phyloP scores from a whole-genome alignment of 2,888 invertebrate species.

The Lasioglossum lativentre region DNA sequence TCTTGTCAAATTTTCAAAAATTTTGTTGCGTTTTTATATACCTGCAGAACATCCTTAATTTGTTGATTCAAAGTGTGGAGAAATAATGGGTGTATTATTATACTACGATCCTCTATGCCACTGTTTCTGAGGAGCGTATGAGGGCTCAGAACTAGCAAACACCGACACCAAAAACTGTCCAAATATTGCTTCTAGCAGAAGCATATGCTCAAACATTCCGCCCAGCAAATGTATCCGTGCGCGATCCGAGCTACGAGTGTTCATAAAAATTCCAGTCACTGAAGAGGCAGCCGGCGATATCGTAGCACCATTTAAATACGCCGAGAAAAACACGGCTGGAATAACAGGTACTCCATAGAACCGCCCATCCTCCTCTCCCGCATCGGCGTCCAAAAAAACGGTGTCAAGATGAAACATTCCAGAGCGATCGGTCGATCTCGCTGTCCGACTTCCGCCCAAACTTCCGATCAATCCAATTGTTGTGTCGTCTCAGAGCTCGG shows the following conservation, averaged over 20 bases:
- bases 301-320: not conserved
- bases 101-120: too few relatives aligned
- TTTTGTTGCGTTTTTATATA: too few relatives aligned
- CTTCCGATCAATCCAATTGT: not conserved
- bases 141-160: not conserved
- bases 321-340: slow-evolving; percentile 5
- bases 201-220: not conserved
- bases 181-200: not conserved
- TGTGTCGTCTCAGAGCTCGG: too few relatives aligned
- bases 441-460: slow-evolving; percentile 11
- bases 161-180: not conserved
- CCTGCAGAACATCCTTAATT: too few relatives aligned
- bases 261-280: not conserved
- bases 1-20: too few relatives aligned
- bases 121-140: too few relatives aligned
- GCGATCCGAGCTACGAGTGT: not conserved
- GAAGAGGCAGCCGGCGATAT: not conserved
- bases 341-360: not conserved
- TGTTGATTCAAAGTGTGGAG: too few relatives aligned
- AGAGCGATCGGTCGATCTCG: not conserved
- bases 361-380: not conserved
- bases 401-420: slow-evolving; percentile 31
- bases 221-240: not conserved
- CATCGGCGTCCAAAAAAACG: not conserved
- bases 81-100: too few relatives aligned